These are phyloP conservation scores for Caenorhabditis latens DNA, from an alignment of 1,140 invertebrate species.

Conservation along the genomic window DNA sequence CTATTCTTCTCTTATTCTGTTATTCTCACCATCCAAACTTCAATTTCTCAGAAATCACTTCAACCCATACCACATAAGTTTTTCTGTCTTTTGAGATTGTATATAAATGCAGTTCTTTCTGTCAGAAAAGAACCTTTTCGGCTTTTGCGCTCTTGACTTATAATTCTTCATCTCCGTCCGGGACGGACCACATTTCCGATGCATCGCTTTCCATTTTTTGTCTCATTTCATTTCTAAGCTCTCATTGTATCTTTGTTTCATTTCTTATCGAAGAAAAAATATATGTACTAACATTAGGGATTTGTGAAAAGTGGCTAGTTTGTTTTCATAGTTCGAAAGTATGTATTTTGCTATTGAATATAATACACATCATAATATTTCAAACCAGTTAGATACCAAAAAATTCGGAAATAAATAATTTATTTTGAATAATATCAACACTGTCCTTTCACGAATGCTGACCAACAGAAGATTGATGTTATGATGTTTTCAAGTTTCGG, in stretches of 20 bases:
- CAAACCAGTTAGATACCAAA: too few relatives aligned
- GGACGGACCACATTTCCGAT: slow-evolving; percentile 42
- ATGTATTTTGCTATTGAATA: not conserved
- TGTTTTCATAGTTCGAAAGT: not conserved
- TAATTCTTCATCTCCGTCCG: slow-evolving; percentile 33
- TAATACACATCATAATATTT: too few relatives aligned
- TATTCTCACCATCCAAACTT: not conserved
- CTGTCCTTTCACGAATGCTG: not conserved
- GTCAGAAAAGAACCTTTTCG: too few relatives aligned
- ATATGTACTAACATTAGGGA: not conserved
- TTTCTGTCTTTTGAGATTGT: not conserved
- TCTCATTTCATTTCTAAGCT: slow-evolving; percentile 51
- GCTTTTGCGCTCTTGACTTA: slow-evolving; percentile 15
- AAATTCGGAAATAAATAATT: too few relatives aligned
- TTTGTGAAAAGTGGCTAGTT: not conserved
- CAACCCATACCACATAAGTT: not conserved
- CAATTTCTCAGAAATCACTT: not conserved
- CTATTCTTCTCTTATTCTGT: not conserved
- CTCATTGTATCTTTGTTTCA: slow-evolving; percentile 20
- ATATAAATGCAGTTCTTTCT: slow-evolving; percentile 41
- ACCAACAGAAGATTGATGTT: not conserved
- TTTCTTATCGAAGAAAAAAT: not conserved
- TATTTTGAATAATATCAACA: too few relatives aligned
- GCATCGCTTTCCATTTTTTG: slow-evolving; percentile 50
- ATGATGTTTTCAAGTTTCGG: slow-evolving; percentile 11